Evolutionary conservation across 2,113 vertebrate species (phyloP).

Genomic region (Myrmecobius fasciatus): DNA sequence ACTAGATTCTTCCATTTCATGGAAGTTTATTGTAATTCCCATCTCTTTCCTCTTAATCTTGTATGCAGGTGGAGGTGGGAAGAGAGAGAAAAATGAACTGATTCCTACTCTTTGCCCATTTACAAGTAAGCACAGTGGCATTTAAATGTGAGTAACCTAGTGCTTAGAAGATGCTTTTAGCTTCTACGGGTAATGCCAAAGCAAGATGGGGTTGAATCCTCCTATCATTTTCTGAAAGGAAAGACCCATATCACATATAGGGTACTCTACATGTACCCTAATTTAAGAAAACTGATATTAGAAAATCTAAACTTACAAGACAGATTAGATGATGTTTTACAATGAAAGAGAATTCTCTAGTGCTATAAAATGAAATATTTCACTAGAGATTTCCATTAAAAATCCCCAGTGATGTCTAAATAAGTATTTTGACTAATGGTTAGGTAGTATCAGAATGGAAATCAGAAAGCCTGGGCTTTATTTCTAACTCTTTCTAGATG

Average conservation of each 20-base stretch:
- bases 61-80: constrained; percentile 47
- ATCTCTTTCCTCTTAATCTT: background rate
- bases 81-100: constrained; percentile 36
- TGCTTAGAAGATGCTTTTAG: background rate
- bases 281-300: background rate
- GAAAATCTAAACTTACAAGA: background rate
- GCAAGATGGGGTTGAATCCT: background rate
- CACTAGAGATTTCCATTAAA: background rate
- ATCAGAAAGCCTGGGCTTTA: background rate
- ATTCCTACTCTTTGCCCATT: constrained; percentile 32
- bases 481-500: background rate
- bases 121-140: background rate
- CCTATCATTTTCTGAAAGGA: background rate
- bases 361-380: background rate
- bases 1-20: background rate
- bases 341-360: constrained; percentile 13
- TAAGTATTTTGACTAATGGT: background rate
- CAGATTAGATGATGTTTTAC: constrained; percentile 22
- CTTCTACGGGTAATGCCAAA: background rate
- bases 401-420: background rate
- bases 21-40: constrained; percentile 14
- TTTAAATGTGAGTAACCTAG: background rate
- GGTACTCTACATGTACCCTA: background rate
- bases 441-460: background rate
- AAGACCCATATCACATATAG: too few relatives aligned